These are phyloP conservation scores for Naja naja DNA, from an alignment of 2,113 vertebrate genomes.

Conservation along the genomic window DNA sequence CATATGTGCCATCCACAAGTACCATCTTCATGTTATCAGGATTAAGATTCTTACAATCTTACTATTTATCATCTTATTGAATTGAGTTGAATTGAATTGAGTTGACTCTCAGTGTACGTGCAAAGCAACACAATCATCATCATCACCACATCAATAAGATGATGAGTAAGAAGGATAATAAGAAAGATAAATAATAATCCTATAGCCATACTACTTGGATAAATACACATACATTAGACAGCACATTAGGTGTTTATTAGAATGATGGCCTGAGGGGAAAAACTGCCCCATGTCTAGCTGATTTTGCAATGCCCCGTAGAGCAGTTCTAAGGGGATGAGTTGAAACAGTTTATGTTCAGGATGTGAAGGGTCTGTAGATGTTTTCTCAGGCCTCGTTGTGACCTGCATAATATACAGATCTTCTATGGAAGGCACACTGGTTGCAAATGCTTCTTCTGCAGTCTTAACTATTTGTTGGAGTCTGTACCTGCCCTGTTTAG, in stretches of 20 bases:
- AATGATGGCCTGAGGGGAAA: background rate
- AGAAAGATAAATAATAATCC: background rate
- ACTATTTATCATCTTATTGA: background rate
- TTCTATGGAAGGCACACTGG: background rate
- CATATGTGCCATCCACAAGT: background rate
- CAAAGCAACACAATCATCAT: background rate
- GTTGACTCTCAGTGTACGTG: background rate
- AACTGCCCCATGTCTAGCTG: background rate
- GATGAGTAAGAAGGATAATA: background rate
- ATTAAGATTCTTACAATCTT: background rate
- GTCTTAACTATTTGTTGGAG: background rate
- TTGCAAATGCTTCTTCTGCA: background rate
- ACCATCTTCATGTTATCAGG: background rate
- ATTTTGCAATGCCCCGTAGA: background rate
- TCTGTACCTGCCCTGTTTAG: background rate
- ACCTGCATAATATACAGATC: background rate
- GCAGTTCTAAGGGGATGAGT: background rate
- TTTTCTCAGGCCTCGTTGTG: background rate
- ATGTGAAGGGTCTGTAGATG: background rate
- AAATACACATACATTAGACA: background rate
- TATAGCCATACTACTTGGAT: background rate
- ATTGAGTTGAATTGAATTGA: background rate
- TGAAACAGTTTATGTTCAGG: background rate
- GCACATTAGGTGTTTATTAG: background rate
- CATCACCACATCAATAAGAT: background rate